Percentiles rank a stretch among this genome's conserved stretches.
These are phyloP conservation scores for Thereva unica DNA, from an alignment of 2,888 invertebrate genomes.

Conservation along the genomic window DNA sequence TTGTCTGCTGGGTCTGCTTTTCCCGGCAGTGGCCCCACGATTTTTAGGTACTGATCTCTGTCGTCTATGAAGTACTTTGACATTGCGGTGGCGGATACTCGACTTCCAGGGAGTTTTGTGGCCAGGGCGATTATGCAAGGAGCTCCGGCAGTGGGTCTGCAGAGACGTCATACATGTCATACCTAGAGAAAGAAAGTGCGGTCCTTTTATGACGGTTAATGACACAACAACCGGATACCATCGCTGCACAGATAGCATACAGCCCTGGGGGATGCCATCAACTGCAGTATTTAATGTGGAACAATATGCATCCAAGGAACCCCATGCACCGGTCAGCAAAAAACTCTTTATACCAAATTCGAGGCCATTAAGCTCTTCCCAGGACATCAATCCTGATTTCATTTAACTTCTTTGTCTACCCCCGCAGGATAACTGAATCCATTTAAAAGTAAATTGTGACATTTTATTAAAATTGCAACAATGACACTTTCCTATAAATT, in stretches of 20 bases:
- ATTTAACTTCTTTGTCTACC: constrained; percentile 4
- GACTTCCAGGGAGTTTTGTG: too few relatives aligned
- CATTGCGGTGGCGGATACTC: constrained; percentile 4
- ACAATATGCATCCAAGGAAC: background rate
- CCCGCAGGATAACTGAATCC: constrained; percentile 33
- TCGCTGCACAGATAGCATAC: too few relatives aligned
- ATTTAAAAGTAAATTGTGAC: constrained; percentile 45
- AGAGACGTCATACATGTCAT: too few relatives aligned
- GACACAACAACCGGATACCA: too few relatives aligned
- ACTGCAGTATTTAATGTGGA: too few relatives aligned
- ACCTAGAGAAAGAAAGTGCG: too few relatives aligned
- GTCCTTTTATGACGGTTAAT: too few relatives aligned
- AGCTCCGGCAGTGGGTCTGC: too few relatives aligned
- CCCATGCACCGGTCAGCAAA: background rate
- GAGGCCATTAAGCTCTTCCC: constrained; percentile 27
- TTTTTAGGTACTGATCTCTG: constrained; percentile 4
- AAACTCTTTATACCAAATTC: constrained; percentile 6
- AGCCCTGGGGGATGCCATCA: too few relatives aligned
- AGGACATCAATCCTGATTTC: constrained; percentile 25
- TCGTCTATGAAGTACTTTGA: background rate
- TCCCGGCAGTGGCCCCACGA: constrained; percentile 4
- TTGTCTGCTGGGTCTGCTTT: constrained; percentile 22
- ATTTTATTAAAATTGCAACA: constrained; percentile 47
- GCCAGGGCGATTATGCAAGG: too few relatives aligned
- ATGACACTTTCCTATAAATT: constrained; percentile 43